These are phyloP conservation scores for Hermatobates lingyangjiaoensis DNA, from an alignment of 1,140 invertebrate species.

Conservation along the genomic window DNA sequence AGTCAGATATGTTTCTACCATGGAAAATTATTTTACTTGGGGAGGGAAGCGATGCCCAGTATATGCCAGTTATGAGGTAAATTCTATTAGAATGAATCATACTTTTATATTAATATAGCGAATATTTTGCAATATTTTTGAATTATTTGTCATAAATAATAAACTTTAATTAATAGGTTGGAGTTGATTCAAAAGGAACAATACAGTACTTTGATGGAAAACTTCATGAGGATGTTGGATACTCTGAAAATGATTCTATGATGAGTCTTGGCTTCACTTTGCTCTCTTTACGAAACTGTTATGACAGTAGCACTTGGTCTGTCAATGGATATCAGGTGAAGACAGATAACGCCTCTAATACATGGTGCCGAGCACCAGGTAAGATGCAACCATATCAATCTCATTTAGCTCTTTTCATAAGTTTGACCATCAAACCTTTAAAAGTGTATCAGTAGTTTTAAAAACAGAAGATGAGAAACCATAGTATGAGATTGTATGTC, in stretches of 20 bases:
- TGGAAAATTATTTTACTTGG: slow-evolving; percentile 42
- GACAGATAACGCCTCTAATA: slow-evolving; percentile 41
- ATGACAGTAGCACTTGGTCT: slow-evolving; percentile 32
- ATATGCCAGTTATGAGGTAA: slow-evolving; percentile 40
- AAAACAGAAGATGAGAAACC: not conserved
- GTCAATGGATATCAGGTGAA: slow-evolving; percentile 30
- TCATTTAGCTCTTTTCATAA: not conserved
- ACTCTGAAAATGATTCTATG: slow-evolving; percentile 33
- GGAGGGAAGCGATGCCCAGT: slow-evolving; percentile 40
- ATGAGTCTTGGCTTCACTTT: slow-evolving; percentile 21
- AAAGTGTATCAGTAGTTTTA: not conserved
- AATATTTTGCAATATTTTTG: not conserved
- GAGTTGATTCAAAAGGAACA: slow-evolving; percentile 38
- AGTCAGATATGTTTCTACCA: slow-evolving; percentile 37
- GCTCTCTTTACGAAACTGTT: slow-evolving; percentile 30
- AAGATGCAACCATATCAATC: no score
- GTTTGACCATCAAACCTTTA: not conserved
- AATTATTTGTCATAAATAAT: not conserved
- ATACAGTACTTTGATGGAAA: slow-evolving; percentile 40
- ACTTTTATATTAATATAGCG: not conserved
- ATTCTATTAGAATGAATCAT: not conserved
- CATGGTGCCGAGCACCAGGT: slow-evolving; percentile 39
- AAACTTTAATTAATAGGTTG: slow-evolving; percentile 24
- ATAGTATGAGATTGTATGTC: no score
- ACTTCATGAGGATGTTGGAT: slow-evolving; percentile 42